Conservation (phyloP, 2,797 vertebrate genomes). For the Miichthys miiuy region DNA sequence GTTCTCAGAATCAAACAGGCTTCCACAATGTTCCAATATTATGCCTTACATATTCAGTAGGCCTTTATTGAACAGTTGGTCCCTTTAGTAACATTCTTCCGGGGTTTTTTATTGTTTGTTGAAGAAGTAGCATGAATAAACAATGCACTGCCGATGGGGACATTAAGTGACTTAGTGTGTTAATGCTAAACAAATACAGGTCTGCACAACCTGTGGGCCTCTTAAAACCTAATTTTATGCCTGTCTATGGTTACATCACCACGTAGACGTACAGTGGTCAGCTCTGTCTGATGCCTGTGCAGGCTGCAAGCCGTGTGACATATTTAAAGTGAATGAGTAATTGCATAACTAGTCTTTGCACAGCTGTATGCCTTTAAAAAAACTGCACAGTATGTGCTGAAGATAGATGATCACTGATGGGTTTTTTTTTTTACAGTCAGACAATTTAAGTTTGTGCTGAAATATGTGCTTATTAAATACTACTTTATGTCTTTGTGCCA, state of each 20-base stretch:
- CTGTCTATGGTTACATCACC: slow-evolving; percentile 54
- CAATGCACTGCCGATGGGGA: slow-evolving; percentile 48
- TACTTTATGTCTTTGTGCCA: not conserved
- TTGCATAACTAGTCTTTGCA: slow-evolving; percentile 53
- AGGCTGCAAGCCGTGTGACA: slow-evolving; percentile 50
- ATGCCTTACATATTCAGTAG: not conserved
- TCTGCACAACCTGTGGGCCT: slow-evolving; percentile 6
- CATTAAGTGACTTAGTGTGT: slow-evolving; percentile 25
- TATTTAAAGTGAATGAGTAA: slow-evolving; percentile 48
- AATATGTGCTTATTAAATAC: not conserved
- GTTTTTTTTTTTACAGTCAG: not conserved
- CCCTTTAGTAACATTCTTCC: slow-evolving; percentile 31
- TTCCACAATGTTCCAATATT: not conserved
- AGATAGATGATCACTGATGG: slow-evolving; percentile 7
- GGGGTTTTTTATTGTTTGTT: slow-evolving; percentile 11
- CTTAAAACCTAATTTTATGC: slow-evolving; percentile 21
- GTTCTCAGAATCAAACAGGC: not conserved
- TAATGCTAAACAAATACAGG: slow-evolving; percentile 47
- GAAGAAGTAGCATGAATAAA: slow-evolving; percentile 57
- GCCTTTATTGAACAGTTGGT: not conserved
- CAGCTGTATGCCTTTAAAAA: slow-evolving; percentile 36
- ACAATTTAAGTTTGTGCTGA: not conserved
- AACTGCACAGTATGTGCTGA: slow-evolving; percentile 11
- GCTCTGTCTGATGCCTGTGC: slow-evolving; percentile 32
- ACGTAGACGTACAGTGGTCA: slow-evolving; percentile 39